Evolutionary conservation across 2,888 invertebrate genomes (phyloP).

Genomic region (Alloplasta piceator): DNA sequence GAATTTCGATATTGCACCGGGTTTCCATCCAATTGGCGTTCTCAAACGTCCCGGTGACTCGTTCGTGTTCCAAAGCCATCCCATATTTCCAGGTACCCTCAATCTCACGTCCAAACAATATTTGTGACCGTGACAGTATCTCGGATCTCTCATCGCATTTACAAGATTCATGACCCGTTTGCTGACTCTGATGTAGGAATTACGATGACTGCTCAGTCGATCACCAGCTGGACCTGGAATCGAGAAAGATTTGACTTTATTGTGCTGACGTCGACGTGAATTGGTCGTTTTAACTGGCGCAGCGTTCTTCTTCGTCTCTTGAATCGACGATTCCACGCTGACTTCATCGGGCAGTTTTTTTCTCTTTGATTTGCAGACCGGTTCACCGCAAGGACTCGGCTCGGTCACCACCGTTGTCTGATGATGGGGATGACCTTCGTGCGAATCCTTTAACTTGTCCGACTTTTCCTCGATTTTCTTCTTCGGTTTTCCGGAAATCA

Average conservation of each 20-base stretch:
- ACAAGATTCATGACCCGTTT: constrained; percentile 66
- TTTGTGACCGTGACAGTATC: constrained; percentile 72
- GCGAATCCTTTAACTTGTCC: constrained; percentile 51
- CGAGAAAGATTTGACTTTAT: background rate
- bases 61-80: constrained; percentile 73
- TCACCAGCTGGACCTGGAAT: constrained; percentile 47
- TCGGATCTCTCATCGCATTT: constrained; percentile 49
- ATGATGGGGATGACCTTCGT: constrained; percentile 7
- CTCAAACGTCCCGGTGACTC: constrained; percentile 68
- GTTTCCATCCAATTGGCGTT: constrained; percentile 73
- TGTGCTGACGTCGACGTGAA: background rate
- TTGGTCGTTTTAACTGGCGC: background rate
- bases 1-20: constrained; percentile 73
- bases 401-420: constrained; percentile 33
- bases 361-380: constrained; percentile 61
- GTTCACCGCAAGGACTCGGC: constrained; percentile 63
- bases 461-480: constrained; percentile 60
- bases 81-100: constrained; percentile 75
- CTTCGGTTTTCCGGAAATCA: background rate
- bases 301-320: background rate
- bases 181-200: constrained; percentile 62
- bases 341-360: constrained; percentile 30
- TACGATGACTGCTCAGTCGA: constrained; percentile 26
- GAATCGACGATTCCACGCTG: background rate
- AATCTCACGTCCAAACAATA: constrained; percentile 71